A percentile compares a stretch with the other conserved stretches of the same genome.
Conservation (phyloP, 2,113 vertebrate species). For the Machaerirhynchus nigripectus region DNA sequence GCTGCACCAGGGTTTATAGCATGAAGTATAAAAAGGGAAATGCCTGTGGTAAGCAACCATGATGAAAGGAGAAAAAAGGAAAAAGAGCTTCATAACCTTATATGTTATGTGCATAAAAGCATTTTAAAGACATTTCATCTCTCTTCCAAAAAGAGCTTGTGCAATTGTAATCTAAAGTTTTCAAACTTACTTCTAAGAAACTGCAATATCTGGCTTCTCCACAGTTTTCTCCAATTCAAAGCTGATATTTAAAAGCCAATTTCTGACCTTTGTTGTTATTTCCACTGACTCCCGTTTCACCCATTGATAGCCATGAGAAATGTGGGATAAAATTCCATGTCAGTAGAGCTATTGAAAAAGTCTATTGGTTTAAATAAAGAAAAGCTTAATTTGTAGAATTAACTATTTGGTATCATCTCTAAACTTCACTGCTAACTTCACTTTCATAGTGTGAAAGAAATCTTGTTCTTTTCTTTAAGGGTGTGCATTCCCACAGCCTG, state of each 20-base stretch:
- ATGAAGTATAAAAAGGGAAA: conserved; percentile 1
- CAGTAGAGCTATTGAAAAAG: background rate
- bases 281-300: background rate
- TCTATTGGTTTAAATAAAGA: background rate
- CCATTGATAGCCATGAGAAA: background rate
- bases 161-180: background rate
- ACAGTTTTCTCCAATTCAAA: background rate
- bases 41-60: background rate
- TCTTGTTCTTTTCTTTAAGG: background rate
- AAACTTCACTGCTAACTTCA: background rate
- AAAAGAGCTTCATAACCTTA: background rate
- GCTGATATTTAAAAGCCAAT: background rate
- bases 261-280: background rate
- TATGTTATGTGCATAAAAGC: background rate
- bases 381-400: background rate
- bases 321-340: background rate
- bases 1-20: background rate
- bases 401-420: background rate
- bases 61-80: background rate
- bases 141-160: background rate
- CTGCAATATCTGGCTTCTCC: background rate
- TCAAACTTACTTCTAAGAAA: background rate
- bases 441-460: background rate
- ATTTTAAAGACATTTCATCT: background rate
- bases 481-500: background rate